phyloP scores from a whole-genome alignment of 2,888 invertebrate genomes.

The Apocheima hispidaria region DNA sequence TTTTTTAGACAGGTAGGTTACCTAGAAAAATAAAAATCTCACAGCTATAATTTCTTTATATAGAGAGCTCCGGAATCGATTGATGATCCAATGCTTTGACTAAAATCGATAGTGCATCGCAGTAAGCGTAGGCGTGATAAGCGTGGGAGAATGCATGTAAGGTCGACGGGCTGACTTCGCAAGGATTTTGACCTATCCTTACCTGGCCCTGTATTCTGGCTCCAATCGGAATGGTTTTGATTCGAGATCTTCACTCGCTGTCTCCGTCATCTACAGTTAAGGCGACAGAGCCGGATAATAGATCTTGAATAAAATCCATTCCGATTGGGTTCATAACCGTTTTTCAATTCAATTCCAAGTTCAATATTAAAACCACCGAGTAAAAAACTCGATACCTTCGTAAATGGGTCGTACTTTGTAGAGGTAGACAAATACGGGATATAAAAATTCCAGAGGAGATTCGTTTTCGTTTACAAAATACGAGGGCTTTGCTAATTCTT shows the following conservation, averaged over 20 bases:
- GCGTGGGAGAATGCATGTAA: slow-evolving; percentile 39
- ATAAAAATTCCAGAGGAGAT: not conserved
- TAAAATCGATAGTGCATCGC: slow-evolving; percentile 24
- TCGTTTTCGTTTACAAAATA: not conserved
- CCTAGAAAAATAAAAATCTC: not conserved
- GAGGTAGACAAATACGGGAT: not conserved
- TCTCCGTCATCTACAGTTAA: too few species aligned
- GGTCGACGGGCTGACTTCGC: slow-evolving; percentile 24
- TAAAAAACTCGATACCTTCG: not conserved
- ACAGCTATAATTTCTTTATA: too few species aligned
- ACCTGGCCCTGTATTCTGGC: too few species aligned
- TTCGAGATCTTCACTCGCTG: too few species aligned
- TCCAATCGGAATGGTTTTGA: too few species aligned
- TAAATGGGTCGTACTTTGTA: too few species aligned
- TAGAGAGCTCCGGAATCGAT: not conserved
- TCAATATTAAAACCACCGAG: not conserved
- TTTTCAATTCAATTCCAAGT: too few species aligned
- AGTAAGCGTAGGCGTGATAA: slow-evolving; percentile 26
- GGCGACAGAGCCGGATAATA: too few species aligned
- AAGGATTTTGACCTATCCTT: slow-evolving; percentile 29
- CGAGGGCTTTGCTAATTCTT: too few species aligned
- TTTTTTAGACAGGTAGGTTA: too few species aligned
- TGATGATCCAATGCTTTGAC: slow-evolving; percentile 17
- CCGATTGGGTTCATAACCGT: too few species aligned
- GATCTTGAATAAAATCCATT: too few species aligned